Evolutionary conservation across 2,113 vertebrate genomes (phyloP).

Genomic region (Nesogale talazaci): DNA sequence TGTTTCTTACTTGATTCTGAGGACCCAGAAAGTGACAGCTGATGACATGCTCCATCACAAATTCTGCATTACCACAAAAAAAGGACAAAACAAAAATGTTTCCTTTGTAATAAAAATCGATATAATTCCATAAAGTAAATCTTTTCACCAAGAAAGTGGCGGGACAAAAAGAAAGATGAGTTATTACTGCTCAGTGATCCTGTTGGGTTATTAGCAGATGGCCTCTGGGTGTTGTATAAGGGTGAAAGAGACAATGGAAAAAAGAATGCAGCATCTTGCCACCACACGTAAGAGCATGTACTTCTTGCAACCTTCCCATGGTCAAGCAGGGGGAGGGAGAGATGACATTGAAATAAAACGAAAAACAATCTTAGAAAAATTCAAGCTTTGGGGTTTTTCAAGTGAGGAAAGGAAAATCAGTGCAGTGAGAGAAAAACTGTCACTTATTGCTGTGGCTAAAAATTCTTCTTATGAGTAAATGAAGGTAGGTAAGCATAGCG

Average conservation of each 20-base stretch:
- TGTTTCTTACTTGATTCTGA: not conserved
- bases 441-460: slow-evolving; percentile 29
- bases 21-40: not conserved
- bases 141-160: not conserved
- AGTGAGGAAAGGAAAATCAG: not conserved
- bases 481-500: not conserved
- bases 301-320: not conserved
- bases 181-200: not conserved
- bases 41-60: not conserved
- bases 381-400: slow-evolving; percentile 4
- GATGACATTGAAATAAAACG: too few relatives aligned
- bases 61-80: not conserved
- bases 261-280: not conserved
- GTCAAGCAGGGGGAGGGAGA: not conserved
- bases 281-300: not conserved
- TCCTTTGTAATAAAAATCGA: not conserved
- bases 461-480: not conserved
- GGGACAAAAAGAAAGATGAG: not conserved
- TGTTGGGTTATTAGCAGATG: not conserved
- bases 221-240: not conserved
- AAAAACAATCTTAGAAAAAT: not conserved
- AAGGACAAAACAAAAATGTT: not conserved
- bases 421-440: not conserved
- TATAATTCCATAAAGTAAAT: not conserved
- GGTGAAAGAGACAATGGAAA: slow-evolving; percentile 8